phyloP scores from a whole-genome alignment of 2,113 vertebrate genomes.

The Pycnonotus jocosus region DNA sequence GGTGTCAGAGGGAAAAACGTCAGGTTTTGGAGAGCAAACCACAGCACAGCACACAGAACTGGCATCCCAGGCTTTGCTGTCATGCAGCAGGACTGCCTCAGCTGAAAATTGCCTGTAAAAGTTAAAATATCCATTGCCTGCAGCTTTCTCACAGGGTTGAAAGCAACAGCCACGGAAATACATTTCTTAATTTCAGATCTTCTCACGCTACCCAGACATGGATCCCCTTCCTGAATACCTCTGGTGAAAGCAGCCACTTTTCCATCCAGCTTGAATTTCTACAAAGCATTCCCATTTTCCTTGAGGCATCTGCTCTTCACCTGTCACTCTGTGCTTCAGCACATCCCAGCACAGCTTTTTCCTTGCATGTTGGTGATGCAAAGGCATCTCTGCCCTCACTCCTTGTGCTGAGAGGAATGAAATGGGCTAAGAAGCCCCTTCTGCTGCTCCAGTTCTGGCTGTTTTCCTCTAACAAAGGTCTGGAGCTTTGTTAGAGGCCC shows the following conservation, averaged over 20 bases:
- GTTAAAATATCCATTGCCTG: neutral
- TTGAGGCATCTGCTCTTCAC: neutral
- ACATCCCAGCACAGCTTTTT: neutral
- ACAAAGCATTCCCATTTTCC: neutral
- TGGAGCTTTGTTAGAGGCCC: neutral
- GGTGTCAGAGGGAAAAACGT: neutral
- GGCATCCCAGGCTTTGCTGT: neutral
- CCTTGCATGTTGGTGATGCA: neutral
- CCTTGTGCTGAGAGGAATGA: neutral
- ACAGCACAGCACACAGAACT: neutral
- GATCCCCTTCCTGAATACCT: neutral
- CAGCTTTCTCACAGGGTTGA: neutral
- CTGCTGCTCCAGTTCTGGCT: neutral
- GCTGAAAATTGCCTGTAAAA: neutral
- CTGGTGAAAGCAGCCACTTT: neutral
- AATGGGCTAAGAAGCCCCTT: neutral
- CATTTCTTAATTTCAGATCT: neutral
- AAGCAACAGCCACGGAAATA: neutral
- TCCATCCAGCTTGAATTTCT: neutral
- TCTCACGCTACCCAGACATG: rapidly evolving
- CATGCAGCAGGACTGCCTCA: neutral
- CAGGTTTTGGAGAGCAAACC: neutral
- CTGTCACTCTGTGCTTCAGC: neutral
- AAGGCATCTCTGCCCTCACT: neutral
- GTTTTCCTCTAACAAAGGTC: neutral